Evolutionary conservation across 2,888 invertebrate genomes (phyloP), one percentile per base, ranked within the genome.

Genomic region (Stomorhina lunata): DNA sequence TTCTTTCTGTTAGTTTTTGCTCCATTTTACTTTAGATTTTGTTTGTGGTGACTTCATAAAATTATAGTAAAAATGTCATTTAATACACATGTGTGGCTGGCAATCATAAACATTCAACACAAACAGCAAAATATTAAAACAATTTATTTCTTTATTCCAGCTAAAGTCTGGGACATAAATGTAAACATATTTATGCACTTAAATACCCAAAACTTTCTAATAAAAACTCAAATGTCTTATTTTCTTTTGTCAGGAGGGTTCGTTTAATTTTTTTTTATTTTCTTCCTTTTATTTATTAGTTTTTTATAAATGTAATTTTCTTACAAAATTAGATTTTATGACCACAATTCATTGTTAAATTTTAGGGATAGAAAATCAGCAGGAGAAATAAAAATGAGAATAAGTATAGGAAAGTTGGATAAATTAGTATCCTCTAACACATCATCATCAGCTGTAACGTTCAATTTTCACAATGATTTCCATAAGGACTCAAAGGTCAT

Each of bases 271-370:
- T 17, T 20, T 43, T 32, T 65, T 63, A 29, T 43, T 17, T 12
- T 7, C 37, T 7, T 48, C 12, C 4, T 50, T 27, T 17, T 43
- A 37, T 43, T 57, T 29, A 71, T 63, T 32, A 50, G 45, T 55
- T 76, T 66, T 48, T 61, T 53, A 40, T 45, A 69, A 82, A 75
- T 71, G 20, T 75, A 66, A 69, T 79, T 79, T 82, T 71, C 65
- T 65, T 82, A 63, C 59, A 59, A 79, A 82, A 79, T 82, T 79
- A 76, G 75, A 71, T 79, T 82, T 82, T 72, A 82, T 79, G 66
- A 53, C 82, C 82, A 69, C 79, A 82, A 79, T 68, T 76, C 53
- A 79, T 76, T 66, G 65, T 63, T 78, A 72, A 77, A 69, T 68
- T 65, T 29, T 71, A 68, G 55, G 55, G 68, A 69, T 53, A 75